phyloP scores from a whole-genome alignment of 1,140 invertebrate species.

The Aphelenchoides avenae region DNA sequence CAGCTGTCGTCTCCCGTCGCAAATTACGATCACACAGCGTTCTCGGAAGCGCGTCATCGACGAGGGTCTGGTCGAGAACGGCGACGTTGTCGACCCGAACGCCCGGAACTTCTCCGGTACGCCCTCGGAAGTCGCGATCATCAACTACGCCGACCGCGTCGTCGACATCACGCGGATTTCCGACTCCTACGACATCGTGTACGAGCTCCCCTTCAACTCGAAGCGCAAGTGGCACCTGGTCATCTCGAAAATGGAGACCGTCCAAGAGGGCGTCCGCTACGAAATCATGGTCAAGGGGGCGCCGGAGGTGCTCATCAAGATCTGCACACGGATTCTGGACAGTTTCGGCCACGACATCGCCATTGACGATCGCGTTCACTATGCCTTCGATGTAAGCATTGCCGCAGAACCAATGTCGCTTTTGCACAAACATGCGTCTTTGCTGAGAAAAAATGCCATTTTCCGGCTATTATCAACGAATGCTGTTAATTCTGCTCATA shows the following conservation, averaged over 20 bases:
- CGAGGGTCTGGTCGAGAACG: too few species aligned
- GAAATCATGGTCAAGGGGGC: constrained; percentile 51
- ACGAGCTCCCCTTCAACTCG: constrained; percentile 57
- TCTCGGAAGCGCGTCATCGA: too few species aligned
- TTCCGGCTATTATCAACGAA: too few species aligned
- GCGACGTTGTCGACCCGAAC: too few species aligned
- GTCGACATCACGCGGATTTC: constrained; percentile 34
- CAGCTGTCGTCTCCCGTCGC: too few species aligned
- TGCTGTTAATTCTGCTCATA: too few species aligned
- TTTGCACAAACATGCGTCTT: too few species aligned
- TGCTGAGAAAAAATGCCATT: too few species aligned
- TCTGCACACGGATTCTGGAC: constrained; percentile 38
- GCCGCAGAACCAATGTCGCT: too few species aligned
- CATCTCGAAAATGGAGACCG: constrained; percentile 25
- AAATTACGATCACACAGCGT: too few species aligned
- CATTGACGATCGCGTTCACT: constrained; percentile 13
- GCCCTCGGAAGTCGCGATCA: constrained; percentile 48
- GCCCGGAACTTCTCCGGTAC: too few species aligned
- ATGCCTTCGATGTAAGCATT: constrained; percentile 33
- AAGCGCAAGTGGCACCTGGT: constrained; percentile 53
- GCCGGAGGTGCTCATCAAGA: constrained; percentile 47
- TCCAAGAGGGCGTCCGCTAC: constrained; percentile 34
- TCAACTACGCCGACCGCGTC: constrained; percentile 36
- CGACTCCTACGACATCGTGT: constrained; percentile 39
- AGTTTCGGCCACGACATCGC: too few species aligned